phyloP scores from a whole-genome alignment of 2,888 invertebrate genomes.

The Heliconius cydno region DNA sequence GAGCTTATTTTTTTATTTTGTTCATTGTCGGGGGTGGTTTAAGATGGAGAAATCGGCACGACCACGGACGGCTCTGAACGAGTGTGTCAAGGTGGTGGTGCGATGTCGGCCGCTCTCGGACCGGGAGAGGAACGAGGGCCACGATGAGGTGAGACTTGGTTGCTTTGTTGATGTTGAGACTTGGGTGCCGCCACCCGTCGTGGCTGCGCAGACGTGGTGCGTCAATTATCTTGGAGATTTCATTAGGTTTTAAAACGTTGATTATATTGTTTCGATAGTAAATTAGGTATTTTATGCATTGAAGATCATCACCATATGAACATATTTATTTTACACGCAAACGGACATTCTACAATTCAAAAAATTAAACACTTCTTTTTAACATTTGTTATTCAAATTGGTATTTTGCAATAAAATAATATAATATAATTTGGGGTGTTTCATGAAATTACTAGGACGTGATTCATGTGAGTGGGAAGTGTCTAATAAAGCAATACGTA shows the following conservation, averaged over 20 bases:
- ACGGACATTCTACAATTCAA: background rate
- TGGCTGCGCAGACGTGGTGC: slow-evolving; percentile 59
- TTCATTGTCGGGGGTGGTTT: slow-evolving; percentile 59
- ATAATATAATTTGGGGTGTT: slow-evolving; percentile 21
- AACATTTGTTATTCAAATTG: background rate
- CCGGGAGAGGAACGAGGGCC: slow-evolving; percentile 90
- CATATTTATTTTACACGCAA: background rate
- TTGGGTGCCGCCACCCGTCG: slow-evolving; percentile 43
- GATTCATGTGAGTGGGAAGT: slow-evolving; percentile 46
- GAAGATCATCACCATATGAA: background rate
- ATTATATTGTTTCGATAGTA: background rate
- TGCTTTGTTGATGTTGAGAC: slow-evolving; percentile 54
- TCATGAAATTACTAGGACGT: slow-evolving; percentile 32
- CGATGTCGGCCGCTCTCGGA: slow-evolving; percentile 97
- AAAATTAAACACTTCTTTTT: background rate
- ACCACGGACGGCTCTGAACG: slow-evolving; percentile 85
- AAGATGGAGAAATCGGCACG: slow-evolving; percentile 80
- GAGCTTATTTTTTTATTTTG: slow-evolving; percentile 64
- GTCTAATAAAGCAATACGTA: slow-evolving; percentile 28
- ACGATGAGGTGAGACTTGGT: slow-evolving; percentile 81
- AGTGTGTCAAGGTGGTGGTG: slow-evolving; percentile 98
- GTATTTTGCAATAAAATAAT: slow-evolving; percentile 10
- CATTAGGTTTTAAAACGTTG: background rate
- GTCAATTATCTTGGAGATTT: slow-evolving; percentile 2
- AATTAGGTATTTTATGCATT: background rate